phyloP scores from a whole-genome alignment of 2,113 vertebrate genomes.

The Peromyscus polionotus region DNA sequence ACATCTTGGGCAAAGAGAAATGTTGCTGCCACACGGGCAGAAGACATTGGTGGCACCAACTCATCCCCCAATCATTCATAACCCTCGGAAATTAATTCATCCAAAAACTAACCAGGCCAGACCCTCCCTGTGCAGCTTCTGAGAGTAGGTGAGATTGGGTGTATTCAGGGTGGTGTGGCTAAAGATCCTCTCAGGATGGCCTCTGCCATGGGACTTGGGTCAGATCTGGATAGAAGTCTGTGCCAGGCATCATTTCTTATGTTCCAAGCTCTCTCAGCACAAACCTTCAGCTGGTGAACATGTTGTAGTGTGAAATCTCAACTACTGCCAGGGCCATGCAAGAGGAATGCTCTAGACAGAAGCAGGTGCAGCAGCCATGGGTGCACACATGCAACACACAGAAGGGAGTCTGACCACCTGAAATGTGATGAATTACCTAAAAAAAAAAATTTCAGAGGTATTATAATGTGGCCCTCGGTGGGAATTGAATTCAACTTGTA shows the following conservation, averaged over 20 bases:
- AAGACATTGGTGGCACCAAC: neutral
- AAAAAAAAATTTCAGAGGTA: neutral
- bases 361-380: neutral
- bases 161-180: too few species aligned
- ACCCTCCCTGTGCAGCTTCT: neutral
- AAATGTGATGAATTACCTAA: neutral
- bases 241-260: neutral
- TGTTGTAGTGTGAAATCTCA: neutral
- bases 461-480: neutral
- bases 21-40: neutral
- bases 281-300: neutral
- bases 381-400: accelerated
- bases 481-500: neutral
- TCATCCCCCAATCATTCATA: neutral
- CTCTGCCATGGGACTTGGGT: neutral
- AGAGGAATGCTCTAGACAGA: too few species aligned
- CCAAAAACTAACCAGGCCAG: neutral
- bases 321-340: accelerated
- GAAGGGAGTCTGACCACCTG: neutral
- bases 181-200: neutral
- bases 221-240: neutral
- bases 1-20: neutral
- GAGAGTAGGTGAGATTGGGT: neutral
- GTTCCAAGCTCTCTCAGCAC: neutral
- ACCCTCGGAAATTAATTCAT: neutral